Percentiles rank a stretch among this genome's conserved stretches.
Conservation (phyloP, 1,140 invertebrate genomes). For the Meloidogyne hapla region DNA sequence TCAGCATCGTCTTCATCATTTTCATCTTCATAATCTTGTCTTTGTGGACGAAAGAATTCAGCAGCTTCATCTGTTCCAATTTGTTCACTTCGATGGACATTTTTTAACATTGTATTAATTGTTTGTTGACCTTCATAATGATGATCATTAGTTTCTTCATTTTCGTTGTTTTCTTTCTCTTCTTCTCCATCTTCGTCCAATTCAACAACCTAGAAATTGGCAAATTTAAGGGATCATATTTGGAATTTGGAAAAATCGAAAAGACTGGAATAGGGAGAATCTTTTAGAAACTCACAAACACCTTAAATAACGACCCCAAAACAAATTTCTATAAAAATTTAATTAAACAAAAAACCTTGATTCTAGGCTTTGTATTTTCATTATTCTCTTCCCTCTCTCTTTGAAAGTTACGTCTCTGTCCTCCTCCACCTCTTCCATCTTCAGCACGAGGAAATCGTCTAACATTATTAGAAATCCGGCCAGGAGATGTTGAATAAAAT, state of each 20-base stretch:
- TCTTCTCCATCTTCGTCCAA: conserved; percentile 13
- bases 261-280: too few relatives aligned
- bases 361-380: background rate
- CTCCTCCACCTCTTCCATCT: background rate
- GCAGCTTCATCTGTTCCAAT: conserved; percentile 24
- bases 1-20: background rate
- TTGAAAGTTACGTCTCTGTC: too few relatives aligned
- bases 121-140: background rate
- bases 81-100: conserved; percentile 24
- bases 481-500: conserved; percentile 22
- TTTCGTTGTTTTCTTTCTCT: conserved; percentile 1
- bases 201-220: conserved; percentile 23
- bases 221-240: too few relatives aligned
- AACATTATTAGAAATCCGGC: background rate
- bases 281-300: too few relatives aligned
- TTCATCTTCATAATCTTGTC: conserved; percentile 9
- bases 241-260: too few relatives aligned
- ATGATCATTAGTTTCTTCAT: background rate
- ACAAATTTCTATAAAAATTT: background rate
- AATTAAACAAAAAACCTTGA: background rate
- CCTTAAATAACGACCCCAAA: too few relatives aligned
- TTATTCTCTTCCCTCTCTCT: background rate
- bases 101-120: conserved; percentile 3
- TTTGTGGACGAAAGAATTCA: conserved; percentile 11
- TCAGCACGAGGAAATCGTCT: background rate